Base-by-base conservation (phyloP, 2,113 vertebrate species). In the Euleptes europaea region DNA sequence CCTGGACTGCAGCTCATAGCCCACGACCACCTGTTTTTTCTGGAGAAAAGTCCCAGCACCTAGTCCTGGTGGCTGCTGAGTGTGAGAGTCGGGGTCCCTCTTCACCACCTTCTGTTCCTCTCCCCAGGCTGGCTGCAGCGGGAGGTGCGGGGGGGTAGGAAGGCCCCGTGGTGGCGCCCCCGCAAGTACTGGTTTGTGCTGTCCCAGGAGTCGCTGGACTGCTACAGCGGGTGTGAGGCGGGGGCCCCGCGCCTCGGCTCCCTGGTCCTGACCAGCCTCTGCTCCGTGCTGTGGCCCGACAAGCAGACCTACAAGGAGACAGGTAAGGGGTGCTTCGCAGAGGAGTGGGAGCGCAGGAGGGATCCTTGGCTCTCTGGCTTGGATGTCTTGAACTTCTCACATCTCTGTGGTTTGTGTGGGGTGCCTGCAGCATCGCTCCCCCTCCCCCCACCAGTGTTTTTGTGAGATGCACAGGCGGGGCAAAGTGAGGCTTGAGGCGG, bases 181-280 rank as follows among this genome's bases (percentile, higher is more conserved):
- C 97, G 98, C 35, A 97, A 97, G 42, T 98, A 98, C 94, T 99
- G 99, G 99, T 99, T 99, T 0, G 97, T 98, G 84, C 96, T 99
- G 92, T 98, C 97, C 0, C 95, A 96, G 1, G 98, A 99, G 89
- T 99, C 99, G 33, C 95, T 99, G 49, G 99, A 99, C 93, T 98
- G 98, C 95, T 98, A 98, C 96, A 98, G 95, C 63, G 95, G 97
- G 91, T 96, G 96, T 0, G 98, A 98, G 80, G 97, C 96, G 90
- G 97, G 96, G 1, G 97, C 97, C n/a, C 95, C 96, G 57, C 94
- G 96, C 17, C 96, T 98, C 33, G 97, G 98, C 38, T 98, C 97
- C 33, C 95, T 99, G 1, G 99, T 99, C 70, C 98, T 99, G 88
- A 99, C 98, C 91, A 99, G 97, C 88, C 97, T 99, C 80, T 99